Base-by-base conservation (phyloP, 2,888 invertebrate genomes). In the Metallyticus violacea region DNA sequence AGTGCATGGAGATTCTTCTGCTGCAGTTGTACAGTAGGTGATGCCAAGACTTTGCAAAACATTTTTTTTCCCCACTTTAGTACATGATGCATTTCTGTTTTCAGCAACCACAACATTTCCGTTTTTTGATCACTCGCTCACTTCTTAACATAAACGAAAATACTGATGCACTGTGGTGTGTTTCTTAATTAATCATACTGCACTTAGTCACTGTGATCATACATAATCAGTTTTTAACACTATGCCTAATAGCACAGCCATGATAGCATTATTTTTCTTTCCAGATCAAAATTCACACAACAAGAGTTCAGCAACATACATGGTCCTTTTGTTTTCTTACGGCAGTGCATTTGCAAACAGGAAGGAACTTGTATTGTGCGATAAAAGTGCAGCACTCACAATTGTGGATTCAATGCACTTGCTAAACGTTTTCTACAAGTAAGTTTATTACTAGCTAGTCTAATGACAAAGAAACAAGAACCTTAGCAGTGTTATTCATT, bases 271-370 rank as follows among this genome's bases (percentile, higher is more conserved):
- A 40, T 40, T 62, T 62, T 62, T 62, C 40, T 62, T 62, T 62
- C 40, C 40, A 62, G n/a, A 62, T 62, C 40, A 62, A 62, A 62
- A 62, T 62, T 2, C 40, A 62, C 40, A 4, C 40, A n/a, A n/a
- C n/a, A 62, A 62, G 40, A 62, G 40, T 62, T 62, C 40, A 62
- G 40, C 40, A 62, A 62, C 40, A 62, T 62, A 62, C 40, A 62
- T 62, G 40, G 40, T 62, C 40, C 40, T 62, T 62, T 62, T 62
- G 79, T 26, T 85, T 87, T 85, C 62, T 85, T 86, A 85, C 85
- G 88, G 88, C 88, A 88, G 88, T 88, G 88, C 86, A 87, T 87
- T 87, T 86, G 82, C 85, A 83, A 85, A 88, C 79, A 25, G 85
- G 86, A 86, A 86, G 88, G 86, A 88, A 88, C 86, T 86, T 79